A percentile compares a stretch with the other conserved stretches of the same genome.
Evolutionary conservation across 2,888 invertebrate species (phyloP).

Genomic region (Phaedon cochleariae): DNA sequence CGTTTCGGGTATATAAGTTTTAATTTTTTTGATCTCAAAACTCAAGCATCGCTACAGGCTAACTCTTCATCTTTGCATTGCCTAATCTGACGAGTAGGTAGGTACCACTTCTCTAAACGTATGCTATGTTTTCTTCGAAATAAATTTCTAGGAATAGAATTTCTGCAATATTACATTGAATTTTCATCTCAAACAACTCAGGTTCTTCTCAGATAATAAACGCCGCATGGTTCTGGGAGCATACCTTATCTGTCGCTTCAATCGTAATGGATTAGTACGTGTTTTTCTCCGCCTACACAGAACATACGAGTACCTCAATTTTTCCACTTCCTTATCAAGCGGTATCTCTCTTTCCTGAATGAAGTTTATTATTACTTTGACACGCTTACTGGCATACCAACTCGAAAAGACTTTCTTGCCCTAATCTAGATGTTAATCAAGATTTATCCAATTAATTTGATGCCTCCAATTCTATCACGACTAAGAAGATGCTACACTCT

Average conservation of each 20-base stretch:
- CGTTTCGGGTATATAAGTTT: too few species aligned
- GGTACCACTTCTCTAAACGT: too few species aligned
- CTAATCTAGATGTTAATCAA: neutral
- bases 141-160: too few species aligned
- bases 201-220: neutral
- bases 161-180: too few species aligned
- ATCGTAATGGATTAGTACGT: neutral
- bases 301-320: neutral
- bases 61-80: too few species aligned
- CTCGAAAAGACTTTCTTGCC: neutral
- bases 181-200: too few species aligned
- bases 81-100: too few species aligned
- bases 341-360: neutral
- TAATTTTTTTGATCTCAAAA: too few species aligned
- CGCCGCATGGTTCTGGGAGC: neutral
- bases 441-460: neutral
- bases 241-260: neutral
- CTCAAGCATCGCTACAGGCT: too few species aligned
- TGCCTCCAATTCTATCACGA: too few species aligned
- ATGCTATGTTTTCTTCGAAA: too few species aligned
- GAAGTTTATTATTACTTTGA: conserved; percentile 1
- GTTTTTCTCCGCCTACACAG: conserved; percentile 1
- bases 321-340: neutral
- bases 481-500: too few species aligned
- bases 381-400: neutral